phyloP scores from a whole-genome alignment of 2,888 invertebrate genomes.

The Cryptocheilus praepositus region DNA sequence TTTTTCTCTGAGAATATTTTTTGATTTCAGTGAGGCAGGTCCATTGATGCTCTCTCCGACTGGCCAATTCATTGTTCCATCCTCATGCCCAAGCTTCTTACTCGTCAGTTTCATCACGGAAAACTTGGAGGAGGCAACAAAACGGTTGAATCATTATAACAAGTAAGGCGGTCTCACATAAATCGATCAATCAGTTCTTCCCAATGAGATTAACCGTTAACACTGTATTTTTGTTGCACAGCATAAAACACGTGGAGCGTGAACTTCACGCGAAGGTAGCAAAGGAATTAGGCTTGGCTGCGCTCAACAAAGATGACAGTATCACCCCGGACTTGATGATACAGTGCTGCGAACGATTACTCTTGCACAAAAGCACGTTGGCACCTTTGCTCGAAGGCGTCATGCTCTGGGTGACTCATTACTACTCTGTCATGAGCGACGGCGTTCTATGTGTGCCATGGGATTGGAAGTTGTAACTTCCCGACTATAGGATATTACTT shows the following conservation, averaged over 20 bases:
- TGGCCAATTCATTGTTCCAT: conserved; percentile 94
- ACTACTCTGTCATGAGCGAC: conserved; percentile 93
- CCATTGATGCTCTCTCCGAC: conserved; percentile 95
- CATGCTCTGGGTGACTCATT: conserved; percentile 89
- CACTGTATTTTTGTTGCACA: conserved; percentile 62
- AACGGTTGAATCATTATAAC: conserved; percentile 84
- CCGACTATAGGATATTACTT: background rate
- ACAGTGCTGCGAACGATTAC: conserved; percentile 84
- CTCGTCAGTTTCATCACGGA: conserved; percentile 89
- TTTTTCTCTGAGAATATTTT: conserved; percentile 1
- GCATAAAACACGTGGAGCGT: conserved; percentile 88
- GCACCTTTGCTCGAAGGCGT: conserved; percentile 79
- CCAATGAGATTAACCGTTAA: background rate
- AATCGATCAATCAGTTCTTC: background rate
- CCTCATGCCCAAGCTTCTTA: conserved; percentile 91
- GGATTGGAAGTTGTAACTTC: conserved; percentile 84
- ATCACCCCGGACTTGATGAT: conserved; percentile 94
- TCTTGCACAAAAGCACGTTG: conserved; percentile 76
- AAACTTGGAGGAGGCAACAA: conserved; percentile 85
- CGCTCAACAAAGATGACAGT: conserved; percentile 92
- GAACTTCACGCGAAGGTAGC: conserved; percentile 83
- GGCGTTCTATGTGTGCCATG: conserved; percentile 95
- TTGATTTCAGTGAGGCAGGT: conserved; percentile 86
- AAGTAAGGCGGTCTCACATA: conserved; percentile 76
- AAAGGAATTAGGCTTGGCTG: conserved; percentile 81